A percentile compares a stretch with the other conserved stretches of the same genome.
These are phyloP conservation scores for Daktulosphaira vitifoliae DNA, from an alignment of 1,140 invertebrate genomes.

Conservation along the genomic window DNA sequence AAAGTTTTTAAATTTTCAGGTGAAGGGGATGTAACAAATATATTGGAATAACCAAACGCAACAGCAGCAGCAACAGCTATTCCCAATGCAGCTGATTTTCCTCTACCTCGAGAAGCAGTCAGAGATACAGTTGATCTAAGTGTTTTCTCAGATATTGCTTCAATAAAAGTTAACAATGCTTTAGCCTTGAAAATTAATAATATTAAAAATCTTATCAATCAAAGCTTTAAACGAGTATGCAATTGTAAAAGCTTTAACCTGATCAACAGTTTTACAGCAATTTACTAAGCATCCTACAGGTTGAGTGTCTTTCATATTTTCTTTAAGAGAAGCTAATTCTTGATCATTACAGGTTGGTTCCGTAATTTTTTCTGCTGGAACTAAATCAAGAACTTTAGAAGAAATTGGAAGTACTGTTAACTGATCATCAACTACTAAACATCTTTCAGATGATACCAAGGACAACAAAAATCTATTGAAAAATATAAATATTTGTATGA, in stretches of 20 bases:
- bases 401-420: slow-evolving; percentile 87
- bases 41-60: slow-evolving; percentile 89
- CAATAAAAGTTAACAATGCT: slow-evolving; percentile 86
- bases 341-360: slow-evolving; percentile 45
- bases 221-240: neutral
- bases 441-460: slow-evolving; percentile 74
- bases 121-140: slow-evolving; percentile 83
- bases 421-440: slow-evolving; percentile 89
- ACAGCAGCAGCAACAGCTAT: slow-evolving; percentile 79
- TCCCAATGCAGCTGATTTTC: slow-evolving; percentile 97
- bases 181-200: slow-evolving; percentile 54
- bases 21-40: slow-evolving; percentile 95
- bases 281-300: slow-evolving; percentile 84
- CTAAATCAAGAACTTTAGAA: slow-evolving; percentile 66
- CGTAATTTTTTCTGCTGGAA: slow-evolving; percentile 51
- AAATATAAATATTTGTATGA: slow-evolving; percentile 3
- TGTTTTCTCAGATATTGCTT: slow-evolving; percentile 89
- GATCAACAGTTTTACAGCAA: slow-evolving; percentile 87
- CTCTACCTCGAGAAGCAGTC: slow-evolving; percentile 91
- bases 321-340: slow-evolving; percentile 63
- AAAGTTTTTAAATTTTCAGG: slow-evolving; percentile 97
- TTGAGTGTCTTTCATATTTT: slow-evolving; percentile 74
- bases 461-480: slow-evolving; percentile 74
- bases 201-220: neutral
- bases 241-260: slow-evolving; percentile 48